A percentile compares a stretch with the other conserved stretches of the same genome.
Evolutionary conservation across 92 coral and sea anemone species (phyloP).

Genomic region (Zoanthus sansibaricus): DNA sequence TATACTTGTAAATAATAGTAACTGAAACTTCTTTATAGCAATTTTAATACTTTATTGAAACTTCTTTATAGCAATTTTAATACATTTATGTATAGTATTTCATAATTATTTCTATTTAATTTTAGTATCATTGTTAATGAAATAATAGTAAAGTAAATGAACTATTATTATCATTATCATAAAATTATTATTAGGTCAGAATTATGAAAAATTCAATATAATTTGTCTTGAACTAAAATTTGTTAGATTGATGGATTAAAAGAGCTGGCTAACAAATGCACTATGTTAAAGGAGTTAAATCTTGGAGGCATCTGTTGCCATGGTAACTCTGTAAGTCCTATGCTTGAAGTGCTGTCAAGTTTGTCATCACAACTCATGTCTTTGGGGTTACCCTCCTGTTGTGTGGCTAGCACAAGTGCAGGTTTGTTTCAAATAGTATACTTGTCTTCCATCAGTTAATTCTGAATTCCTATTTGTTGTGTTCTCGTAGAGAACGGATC

Average conservation of each 20-base stretch:
- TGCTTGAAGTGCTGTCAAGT: conserved; percentile 4
- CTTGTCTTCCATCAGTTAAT: not conserved
- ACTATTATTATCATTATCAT: no score
- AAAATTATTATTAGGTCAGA: no score
- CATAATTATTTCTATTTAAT: no score
- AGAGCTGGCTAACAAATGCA: not conserved
- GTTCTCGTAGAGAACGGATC: no score
- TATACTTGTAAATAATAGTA: no score
- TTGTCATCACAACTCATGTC: conserved; percentile 11
- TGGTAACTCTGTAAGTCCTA: not conserved
- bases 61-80: no score
- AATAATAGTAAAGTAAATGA: no score
- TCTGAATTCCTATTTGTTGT: no score
- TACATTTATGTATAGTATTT: no score
- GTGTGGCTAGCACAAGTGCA: not conserved
- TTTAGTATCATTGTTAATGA: no score
- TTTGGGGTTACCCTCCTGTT: conserved; percentile 7
- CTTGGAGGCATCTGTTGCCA: conserved; percentile 33
- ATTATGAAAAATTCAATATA: not conserved
- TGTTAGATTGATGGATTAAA: conserved; percentile 22
- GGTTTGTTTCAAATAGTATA: not conserved
- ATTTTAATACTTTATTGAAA: no score
- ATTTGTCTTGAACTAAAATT: not conserved
- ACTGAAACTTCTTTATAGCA: no score
- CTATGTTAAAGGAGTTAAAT: conserved; percentile 12